Evolutionary conservation across 2,113 vertebrate genomes (phyloP).

Genomic region (Dendrocopos noguchii): DNA sequence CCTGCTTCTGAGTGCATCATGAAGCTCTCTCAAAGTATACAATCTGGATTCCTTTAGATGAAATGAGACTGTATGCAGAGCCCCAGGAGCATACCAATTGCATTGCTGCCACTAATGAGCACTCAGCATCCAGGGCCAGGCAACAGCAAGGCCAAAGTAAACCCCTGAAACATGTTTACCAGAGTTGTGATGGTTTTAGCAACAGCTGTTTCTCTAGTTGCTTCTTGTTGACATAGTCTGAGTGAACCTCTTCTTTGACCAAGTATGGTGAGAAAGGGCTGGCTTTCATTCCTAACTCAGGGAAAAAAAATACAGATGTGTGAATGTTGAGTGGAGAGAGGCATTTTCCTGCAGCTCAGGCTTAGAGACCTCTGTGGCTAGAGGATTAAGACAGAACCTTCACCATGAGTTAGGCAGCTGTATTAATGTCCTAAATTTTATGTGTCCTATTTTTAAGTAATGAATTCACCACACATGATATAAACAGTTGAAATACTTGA

Average conservation of each 20-base stretch:
- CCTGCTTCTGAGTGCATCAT: background rate
- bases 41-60: background rate
- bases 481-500: background rate
- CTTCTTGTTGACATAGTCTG: background rate
- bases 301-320: background rate
- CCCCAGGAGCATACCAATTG: background rate
- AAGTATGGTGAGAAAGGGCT: background rate
- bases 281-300: background rate
- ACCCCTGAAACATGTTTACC: background rate
- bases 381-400: background rate
- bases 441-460: background rate
- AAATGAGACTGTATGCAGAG: background rate
- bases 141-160: background rate
- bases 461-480: background rate
- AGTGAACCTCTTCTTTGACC: background rate
- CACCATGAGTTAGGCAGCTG: fast-evolving
- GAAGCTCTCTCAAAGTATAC: background rate
- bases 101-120: background rate
- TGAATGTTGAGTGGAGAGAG: background rate
- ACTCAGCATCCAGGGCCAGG: background rate
- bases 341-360: background rate
- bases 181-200: background rate
- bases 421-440: background rate
- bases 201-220: background rate
- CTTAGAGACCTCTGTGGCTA: background rate